Evolutionary conservation across 2,888 invertebrate species (phyloP).

Genomic region (Ophonus ardosiacus): DNA sequence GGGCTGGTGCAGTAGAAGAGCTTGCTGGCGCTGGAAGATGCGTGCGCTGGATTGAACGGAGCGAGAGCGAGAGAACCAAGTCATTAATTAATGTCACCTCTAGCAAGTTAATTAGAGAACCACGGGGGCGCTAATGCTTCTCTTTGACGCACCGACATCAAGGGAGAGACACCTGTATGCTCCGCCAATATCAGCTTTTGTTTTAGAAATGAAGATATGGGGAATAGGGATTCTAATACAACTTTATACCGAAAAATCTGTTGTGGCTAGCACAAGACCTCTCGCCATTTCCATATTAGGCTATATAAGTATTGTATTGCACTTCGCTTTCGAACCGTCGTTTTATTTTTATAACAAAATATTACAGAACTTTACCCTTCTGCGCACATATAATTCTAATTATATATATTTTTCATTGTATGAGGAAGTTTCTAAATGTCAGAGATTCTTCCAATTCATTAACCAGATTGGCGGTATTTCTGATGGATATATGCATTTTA

Average conservation of each 20-base stretch:
- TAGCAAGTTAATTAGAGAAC: slow-evolving; percentile 67
- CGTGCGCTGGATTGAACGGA: slow-evolving; percentile 34
- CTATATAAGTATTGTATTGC: too few relatives aligned
- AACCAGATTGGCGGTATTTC: too few relatives aligned
- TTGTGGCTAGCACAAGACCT: too few relatives aligned
- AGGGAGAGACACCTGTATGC: not conserved
- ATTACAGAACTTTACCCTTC: too few relatives aligned
- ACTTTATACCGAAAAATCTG: not conserved
- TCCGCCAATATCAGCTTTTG: not conserved
- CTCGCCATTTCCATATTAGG: too few relatives aligned
- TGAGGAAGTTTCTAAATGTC: too few relatives aligned
- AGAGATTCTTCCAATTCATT: too few relatives aligned
- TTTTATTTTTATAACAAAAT: too few relatives aligned
- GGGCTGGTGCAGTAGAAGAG: slow-evolving; percentile 5
- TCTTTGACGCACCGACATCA: slow-evolving; percentile 54
- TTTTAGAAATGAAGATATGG: not conserved
- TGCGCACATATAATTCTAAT: too few relatives aligned
- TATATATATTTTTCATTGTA: too few relatives aligned
- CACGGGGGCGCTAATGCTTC: slow-evolving; percentile 65
- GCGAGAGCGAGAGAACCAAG: not conserved
- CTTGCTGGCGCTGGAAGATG: slow-evolving; percentile 17
- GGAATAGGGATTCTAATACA: not conserved
- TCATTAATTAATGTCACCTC: slow-evolving; percentile 67
- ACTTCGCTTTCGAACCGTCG: too few relatives aligned
- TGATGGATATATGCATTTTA: too few relatives aligned